These are phyloP conservation scores for Danaus melanippus DNA, from an alignment of 1,140 invertebrate species.

Conservation along the genomic window DNA sequence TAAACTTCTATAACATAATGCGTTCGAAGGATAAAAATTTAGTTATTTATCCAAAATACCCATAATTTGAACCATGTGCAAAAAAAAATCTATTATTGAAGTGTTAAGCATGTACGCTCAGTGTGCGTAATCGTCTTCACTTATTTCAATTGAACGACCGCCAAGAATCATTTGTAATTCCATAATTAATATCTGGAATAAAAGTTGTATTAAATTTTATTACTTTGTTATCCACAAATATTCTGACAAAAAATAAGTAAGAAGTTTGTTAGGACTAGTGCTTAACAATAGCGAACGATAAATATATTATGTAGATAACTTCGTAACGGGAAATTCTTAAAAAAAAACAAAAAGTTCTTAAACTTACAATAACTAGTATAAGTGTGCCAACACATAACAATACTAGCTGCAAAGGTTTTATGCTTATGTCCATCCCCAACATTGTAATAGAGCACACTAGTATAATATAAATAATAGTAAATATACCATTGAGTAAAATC, in stretches of 20 bases:
- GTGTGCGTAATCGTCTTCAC: constrained; percentile 25
- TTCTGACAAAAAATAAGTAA: too few species aligned
- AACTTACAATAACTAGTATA: constrained; percentile 33
- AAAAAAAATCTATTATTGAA: constrained; percentile 27
- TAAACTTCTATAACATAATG: too few species aligned
- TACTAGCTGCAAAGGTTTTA: constrained; percentile 20
- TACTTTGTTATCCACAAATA: too few species aligned
- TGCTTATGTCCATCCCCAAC: constrained; percentile 8
- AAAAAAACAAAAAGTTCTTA: too few species aligned
- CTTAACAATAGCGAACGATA: too few species aligned
- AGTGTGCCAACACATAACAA: constrained; percentile 27
- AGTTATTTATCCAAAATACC: too few species aligned
- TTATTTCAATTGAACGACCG: constrained; percentile 22
- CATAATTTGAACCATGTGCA: constrained; percentile 15
- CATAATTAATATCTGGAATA: constrained; percentile 35
- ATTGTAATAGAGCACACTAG: constrained; percentile 16
- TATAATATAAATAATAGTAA: too few species aligned
- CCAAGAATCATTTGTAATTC: constrained; percentile 33
- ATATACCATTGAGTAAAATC: constrained; percentile 40
- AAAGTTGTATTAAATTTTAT: not conserved
- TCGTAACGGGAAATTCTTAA: too few species aligned
- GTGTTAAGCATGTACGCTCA: constrained; percentile 32
- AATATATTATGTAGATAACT: too few species aligned
- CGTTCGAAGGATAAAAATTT: too few species aligned
- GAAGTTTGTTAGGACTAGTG: too few species aligned